Base-by-base conservation (phyloP, 1,140 invertebrate genomes). In the Aphaenogaster rudis region DNA sequence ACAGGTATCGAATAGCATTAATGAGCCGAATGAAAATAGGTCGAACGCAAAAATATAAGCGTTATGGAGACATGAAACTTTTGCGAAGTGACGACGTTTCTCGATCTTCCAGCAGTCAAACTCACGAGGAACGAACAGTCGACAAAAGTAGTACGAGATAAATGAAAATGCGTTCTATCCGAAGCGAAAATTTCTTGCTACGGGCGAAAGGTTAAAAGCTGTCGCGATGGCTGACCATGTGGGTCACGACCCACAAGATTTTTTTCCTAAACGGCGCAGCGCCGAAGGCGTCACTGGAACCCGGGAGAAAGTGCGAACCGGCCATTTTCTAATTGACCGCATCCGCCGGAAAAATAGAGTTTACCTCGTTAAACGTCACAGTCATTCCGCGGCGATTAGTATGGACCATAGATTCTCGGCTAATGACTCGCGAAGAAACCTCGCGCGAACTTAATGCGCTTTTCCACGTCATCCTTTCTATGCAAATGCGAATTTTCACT, bases 321-420 rank as follows among this genome's bases (percentile, higher is more conserved):
- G 50, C 63, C 74, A 93, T 94, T 94, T 94, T 94, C 92, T 94
- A 92, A 94, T 93, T 93, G 91, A 93, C 91, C 89, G 91, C 90
- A 92, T 94, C 90, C 91, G 93, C 90, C 89, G 92, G 90, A 92
- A 94, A 94, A 94, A 92, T 92, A 85, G 45, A 69, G 80, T 90
- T 69, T n/a, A 59, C 17, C 63, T 71, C 8, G 57, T 86, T 15
- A 74, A 88, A 45, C 45, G 57, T 59, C 52, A 80, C 5, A 78
- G 63, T 82, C 61, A 87, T 77, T 82, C 63, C 7, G 7, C 42
- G 77, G 1, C 28, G 76, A 82, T 80, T 48, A 69, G 61, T 17
- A 39, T 6, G 87, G 71, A n/a, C 42, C 42, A 13, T 48, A 39
- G 61, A 76, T 81, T 57, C 42, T 11, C 85, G 85, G 64, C 17